Base-by-base conservation (phyloP, 2,888 invertebrate genomes). In the Drosophila ochracea region DNA sequence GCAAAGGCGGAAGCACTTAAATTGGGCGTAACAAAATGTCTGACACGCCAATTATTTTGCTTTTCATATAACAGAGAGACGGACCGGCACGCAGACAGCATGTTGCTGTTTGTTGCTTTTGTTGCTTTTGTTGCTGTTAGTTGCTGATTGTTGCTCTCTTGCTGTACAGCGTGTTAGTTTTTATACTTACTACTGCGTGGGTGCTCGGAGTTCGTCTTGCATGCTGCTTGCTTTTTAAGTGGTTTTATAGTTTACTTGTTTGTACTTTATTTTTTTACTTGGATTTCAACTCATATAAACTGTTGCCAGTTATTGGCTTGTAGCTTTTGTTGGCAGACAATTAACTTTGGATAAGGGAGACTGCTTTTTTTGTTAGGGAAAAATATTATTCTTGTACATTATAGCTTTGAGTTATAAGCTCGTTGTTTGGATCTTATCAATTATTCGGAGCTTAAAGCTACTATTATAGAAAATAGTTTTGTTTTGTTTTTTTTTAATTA, bases 1-100 rank as follows among this genome's bases (percentile, higher is more conserved):
- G 71, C 71, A 80, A 77, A 77, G 70, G 67, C 79, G 86, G 89
- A 89, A 84, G 77, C 89, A 89, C 86, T 84, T 84, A 84, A 89
- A 84, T 84, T 88, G 84, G 84, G 86, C 86, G 85, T 85, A 84
- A 85, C 86, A 88, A 89, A 86, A 89, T 89, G 86, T 86, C 86
- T 86, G 86, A 89, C 90, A 89, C 82, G 86, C 90, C 86, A 86
- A 86, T 86, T 86, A 86, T 86, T 89, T 88, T 86, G 67, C 85
- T 85, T 89, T 88, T 80, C 83, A 83, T 89, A 87, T 78, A 82
- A 77, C 68, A 75, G 65, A 54, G 66, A 58, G 47, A 60, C 39
- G 11, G 28, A 39, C 39, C 21, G 41, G 13, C 60, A 31, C 5
- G 19, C 63, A 50, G 62, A 53, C 65, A 28, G 50, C 59, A 63